A percentile compares a stretch with the other conserved stretches of the same genome.
Evolutionary conservation across 2,113 vertebrate genomes (phyloP).

Genomic region (Dryoscopus gambensis): DNA sequence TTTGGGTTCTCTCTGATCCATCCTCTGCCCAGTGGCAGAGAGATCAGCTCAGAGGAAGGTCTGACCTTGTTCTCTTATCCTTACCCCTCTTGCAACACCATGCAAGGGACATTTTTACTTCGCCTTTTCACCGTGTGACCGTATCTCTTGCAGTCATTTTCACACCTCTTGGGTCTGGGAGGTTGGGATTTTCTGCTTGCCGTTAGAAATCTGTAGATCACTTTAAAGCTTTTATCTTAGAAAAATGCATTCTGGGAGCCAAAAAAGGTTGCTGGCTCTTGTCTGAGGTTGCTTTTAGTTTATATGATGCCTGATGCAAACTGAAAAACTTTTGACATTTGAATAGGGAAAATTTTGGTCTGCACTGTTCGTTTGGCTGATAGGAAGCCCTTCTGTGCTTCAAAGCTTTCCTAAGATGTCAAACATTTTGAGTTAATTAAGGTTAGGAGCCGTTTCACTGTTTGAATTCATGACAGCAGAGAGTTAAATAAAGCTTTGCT

Average conservation of each 20-base stretch:
- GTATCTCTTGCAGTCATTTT: background rate
- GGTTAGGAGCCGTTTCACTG: constrained; percentile 3
- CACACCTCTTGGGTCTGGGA: background rate
- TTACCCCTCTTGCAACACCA: background rate
- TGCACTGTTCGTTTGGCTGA: background rate
- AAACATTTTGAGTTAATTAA: constrained; percentile 53
- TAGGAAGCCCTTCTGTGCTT: background rate
- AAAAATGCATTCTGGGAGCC: background rate
- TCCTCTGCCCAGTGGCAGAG: background rate
- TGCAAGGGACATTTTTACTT: background rate
- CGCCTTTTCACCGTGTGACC: background rate
- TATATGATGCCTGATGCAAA: background rate
- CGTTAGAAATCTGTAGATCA: background rate
- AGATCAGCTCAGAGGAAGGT: background rate
- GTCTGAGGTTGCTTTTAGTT: background rate
- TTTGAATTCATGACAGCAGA: constrained; percentile 7
- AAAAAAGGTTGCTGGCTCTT: background rate
- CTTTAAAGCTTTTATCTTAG: background rate
- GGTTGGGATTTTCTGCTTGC: background rate
- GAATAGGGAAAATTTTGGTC: background rate
- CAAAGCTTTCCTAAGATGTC: background rate
- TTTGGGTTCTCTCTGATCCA: background rate
- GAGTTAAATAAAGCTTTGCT: constrained; percentile 52
- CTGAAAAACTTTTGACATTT: background rate
- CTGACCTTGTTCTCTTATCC: background rate